Evolutionary conservation across 64 coral and sea anemone species (phyloP), one percentile per base, ranked within the genome.

Genomic region (Stichodactyla helianthus): DNA sequence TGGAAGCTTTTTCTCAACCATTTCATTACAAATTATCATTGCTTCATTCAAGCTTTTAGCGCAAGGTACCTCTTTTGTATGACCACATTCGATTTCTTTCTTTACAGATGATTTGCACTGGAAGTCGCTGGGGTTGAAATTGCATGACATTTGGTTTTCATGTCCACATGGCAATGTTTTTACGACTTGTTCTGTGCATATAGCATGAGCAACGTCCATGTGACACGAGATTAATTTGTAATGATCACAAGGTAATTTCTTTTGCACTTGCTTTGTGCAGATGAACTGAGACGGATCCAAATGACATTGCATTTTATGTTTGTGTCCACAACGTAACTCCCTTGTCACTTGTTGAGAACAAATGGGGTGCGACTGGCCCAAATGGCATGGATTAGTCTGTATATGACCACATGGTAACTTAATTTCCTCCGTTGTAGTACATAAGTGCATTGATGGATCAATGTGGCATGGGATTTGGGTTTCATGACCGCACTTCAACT

Each of bases 1-100:
- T 10, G 64, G 88, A n/a, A 90, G 88, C 62, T 51, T 78, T 51
- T 90, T 90, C 67, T 90, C 53, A 64, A 90, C 82, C 55, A 51
- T 78, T 12, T 77, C 27, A 44, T 54, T 9, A 79, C 67, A 79
- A 65, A 16, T 6, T 44, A 54, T 14, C 23, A 23, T 4, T 27
- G 25, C 55, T n/a, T 51, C 0, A n/a, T 27, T 4, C 26, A 54
- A 65, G 26, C 19, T 82, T 64, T n/a, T 18, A 56, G 82, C 18
- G 50, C 61, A 51, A 82, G 19, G 11, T 16, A 44, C 59, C 16
- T 82, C 53, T 57, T 70, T 74, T 9, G 27, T 31, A 63, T 89
- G 87, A 16, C 87, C 87, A 83, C 87, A 88, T 53, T 54, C 14
- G 2, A 82, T 51, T 28, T 82, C 18, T 17, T 51, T 52, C 1